Evolutionary conservation across 2,797 vertebrate genomes (phyloP).

Genomic region (Propithecus deckenii): DNA sequence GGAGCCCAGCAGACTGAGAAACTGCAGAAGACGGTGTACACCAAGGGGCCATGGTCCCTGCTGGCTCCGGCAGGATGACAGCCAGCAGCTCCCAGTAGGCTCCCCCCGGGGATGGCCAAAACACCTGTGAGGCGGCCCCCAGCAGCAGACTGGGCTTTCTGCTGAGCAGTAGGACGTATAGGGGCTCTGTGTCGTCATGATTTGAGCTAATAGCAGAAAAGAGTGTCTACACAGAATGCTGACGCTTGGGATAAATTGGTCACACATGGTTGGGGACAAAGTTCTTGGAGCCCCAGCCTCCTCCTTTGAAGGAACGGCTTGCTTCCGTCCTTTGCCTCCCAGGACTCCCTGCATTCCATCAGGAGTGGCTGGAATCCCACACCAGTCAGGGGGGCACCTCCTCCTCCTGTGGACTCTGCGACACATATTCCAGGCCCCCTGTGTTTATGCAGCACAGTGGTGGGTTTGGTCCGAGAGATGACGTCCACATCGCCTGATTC

Average conservation of each 20-base stretch:
- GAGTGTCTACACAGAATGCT: background rate
- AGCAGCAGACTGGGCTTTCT: background rate
- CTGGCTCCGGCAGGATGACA: background rate
- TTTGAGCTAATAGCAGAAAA: background rate
- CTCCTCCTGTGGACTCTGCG: background rate
- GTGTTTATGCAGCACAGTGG: background rate
- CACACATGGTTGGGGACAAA: background rate
- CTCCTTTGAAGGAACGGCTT: background rate
- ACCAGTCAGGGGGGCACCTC: background rate
- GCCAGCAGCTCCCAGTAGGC: background rate
- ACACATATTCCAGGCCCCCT: background rate
- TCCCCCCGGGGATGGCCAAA: background rate
- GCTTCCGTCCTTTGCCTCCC: background rate
- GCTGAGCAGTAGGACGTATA: background rate
- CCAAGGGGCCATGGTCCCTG: no score
- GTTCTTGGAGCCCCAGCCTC: no score
- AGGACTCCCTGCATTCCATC: background rate
- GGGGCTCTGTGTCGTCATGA: background rate
- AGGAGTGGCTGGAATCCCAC: background rate
- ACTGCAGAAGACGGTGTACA: accelerated
- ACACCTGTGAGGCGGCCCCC: background rate
- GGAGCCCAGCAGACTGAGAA: background rate
- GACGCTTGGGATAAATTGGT: background rate
- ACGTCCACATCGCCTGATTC: background rate
- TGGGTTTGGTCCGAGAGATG: background rate